Base-by-base conservation (phyloP, 2,888 invertebrate genomes). In the Tiliacea aurago region DNA sequence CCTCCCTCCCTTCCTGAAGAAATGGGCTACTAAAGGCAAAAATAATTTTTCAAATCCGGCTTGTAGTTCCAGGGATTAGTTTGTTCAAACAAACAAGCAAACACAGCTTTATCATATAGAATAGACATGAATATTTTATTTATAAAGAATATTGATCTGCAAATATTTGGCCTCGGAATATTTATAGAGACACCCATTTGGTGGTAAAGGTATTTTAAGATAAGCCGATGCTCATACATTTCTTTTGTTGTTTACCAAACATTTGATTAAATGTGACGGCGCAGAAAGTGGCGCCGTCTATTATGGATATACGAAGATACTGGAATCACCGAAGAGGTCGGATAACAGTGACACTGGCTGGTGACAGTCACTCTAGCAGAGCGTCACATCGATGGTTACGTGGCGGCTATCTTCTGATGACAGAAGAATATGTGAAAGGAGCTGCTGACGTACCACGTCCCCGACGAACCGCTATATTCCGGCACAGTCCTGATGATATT, bases 111-210 rank as follows among this genome's bases (percentile, higher is more conserved):
- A 37, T 37, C 0, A 37, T 4, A 49, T 49, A 47, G 45, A 18
- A 18, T 20, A 49, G 4, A 51, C 6, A 82, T 59, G 68, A n/a
- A 64, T 64, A n/a, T 65, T 56, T 56, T 66, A 41, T 76, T 81
- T 68, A 37, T 45, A 28, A 47, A 75, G 33, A 49, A 80, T 73
- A 56, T 66, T 51, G 55, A 66, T 45, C 47, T 64, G 18, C 23
- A 55, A 80, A 80, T 72, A 58, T 71, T 79, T 59, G 49, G 1
- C 10, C 5, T 41, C 11, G 55, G 23, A 18, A 80, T 64, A 33
- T 47, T 61, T 75, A 55, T 78, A 23, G 9, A 13, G 37, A 45
- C 20, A 51, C 15, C 20, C 33, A 37, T 61, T 63, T 45, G 13
- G 15, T 45, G 23, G 15, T 51, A 9, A 45, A n/a, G 1, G 28